Conservation (phyloP, 1,140 invertebrate genomes). For the Mya arenaria region DNA sequence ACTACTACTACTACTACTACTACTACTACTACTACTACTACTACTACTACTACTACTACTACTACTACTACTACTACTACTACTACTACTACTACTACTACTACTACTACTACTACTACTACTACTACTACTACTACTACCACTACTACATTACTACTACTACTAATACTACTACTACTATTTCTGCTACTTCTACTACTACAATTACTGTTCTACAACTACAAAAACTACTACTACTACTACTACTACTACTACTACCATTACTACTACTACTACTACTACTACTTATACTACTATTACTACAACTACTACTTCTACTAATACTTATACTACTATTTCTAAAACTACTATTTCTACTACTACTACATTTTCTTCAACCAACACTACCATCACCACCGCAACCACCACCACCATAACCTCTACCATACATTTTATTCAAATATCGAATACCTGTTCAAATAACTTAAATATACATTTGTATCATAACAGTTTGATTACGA, state of each 20-base stretch:
- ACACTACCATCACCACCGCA: neutral
- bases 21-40: neutral
- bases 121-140: neutral
- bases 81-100: neutral
- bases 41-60: neutral
- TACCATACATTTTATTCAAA: too few species aligned
- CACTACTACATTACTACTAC: neutral
- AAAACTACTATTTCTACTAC: neutral
- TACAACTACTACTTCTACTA: conserved; percentile 14
- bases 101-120: neutral
- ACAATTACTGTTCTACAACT: neutral
- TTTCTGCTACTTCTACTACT: conserved; percentile 6
- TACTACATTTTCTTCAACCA: neutral
- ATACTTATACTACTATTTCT: neutral
- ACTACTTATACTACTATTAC: conserved; percentile 10
- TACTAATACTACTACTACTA: conserved; percentile 13
- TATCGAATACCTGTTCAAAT: too few species aligned
- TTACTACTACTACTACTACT: conserved; percentile 11
- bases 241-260: conserved; percentile 11
- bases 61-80: neutral
- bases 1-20: neutral
- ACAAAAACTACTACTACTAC: conserved; percentile 12
- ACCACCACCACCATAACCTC: too few species aligned
- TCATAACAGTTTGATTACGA: too few species aligned
- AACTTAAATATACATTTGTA: too few species aligned